Base-by-base conservation (phyloP, 2,888 invertebrate species). In the Brenthis ino region DNA sequence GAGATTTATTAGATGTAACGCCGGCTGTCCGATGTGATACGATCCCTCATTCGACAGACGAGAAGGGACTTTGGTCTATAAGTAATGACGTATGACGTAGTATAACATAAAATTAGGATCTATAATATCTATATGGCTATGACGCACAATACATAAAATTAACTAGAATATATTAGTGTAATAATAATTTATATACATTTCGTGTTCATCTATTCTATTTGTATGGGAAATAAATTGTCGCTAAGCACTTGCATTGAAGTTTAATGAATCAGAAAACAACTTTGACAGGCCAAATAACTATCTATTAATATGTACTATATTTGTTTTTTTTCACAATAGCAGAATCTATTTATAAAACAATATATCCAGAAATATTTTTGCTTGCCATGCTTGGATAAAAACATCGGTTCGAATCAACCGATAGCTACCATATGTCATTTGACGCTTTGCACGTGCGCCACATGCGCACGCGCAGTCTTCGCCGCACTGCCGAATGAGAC, bases 401-500 rank as follows among this genome's bases (percentile, higher is more conserved):
- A 65, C 14, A 11, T 51, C 33, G 57, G 13, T 60, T 5, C n/a
- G 12, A 60, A 50, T 58, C 48, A n/a, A 56, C n/a, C 69, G 66
- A 73, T 74, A 48, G 69, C 60, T 58, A 64, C 57, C 72, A 71
- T 69, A 73, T 75, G 74, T 74, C 73, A 72, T 69, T 67, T 55
- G 67, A 71, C 66, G 63, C 66, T 55, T 53, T 63, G 60, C 76
- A 75, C 72, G 74, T 75, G 75, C 67, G 57, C 6, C n/a, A 28
- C 60, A 61, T 66, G 61, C 72, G 72, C 53, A 54, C n/a, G 64
- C 71, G 70, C 68, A 63, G 78, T 78, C 73, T 72, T 67, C 58
- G 57, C 50, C 54, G 69, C 60, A 76, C 74, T 76, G 79, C 74
- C 77, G 76, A 72, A 69, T 68, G 60, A 48, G 77, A 69, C 82